Conservation (phyloP, 2,888 invertebrate genomes). For the Belgica antarctica region DNA sequence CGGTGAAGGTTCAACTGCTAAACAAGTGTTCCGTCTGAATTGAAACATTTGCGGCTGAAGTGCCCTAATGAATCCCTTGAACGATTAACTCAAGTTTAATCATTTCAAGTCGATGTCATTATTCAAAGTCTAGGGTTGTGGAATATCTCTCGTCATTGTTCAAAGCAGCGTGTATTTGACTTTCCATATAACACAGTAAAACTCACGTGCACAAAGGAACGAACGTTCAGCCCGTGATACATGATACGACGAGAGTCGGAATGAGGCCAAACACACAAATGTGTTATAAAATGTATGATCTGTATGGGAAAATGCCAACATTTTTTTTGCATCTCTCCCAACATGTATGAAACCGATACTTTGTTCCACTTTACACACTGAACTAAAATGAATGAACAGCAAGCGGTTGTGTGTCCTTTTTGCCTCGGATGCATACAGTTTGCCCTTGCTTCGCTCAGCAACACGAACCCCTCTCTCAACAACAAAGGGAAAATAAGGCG, state of each 20-base stretch:
- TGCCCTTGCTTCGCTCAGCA: background rate
- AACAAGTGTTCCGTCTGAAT: too few species aligned
- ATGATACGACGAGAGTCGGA: background rate
- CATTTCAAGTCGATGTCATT: too few species aligned
- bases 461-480: background rate
- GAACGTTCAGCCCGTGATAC: constrained; percentile 1
- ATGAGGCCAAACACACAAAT: background rate
- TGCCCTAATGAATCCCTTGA: too few species aligned
- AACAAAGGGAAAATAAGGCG: background rate
- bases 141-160: too few species aligned
- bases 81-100: too few species aligned
- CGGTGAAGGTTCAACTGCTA: too few species aligned
- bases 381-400: too few species aligned
- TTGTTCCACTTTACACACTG: constrained; percentile 19
- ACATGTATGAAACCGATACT: constrained; percentile 2
- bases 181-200: constrained; percentile 11
- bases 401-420: constrained; percentile 21
- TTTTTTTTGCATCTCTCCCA: background rate
- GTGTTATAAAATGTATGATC: background rate
- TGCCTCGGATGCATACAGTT: background rate
- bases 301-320: constrained; percentile 7
- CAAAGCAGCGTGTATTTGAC: background rate
- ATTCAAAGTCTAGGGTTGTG: too few species aligned
- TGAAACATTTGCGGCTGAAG: too few species aligned
- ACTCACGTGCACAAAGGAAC: constrained; percentile 26